These are phyloP conservation scores for Anthopleura xanthogrammica DNA, from an alignment of 92 coral and sea anemone genomes.

Conservation along the genomic window DNA sequence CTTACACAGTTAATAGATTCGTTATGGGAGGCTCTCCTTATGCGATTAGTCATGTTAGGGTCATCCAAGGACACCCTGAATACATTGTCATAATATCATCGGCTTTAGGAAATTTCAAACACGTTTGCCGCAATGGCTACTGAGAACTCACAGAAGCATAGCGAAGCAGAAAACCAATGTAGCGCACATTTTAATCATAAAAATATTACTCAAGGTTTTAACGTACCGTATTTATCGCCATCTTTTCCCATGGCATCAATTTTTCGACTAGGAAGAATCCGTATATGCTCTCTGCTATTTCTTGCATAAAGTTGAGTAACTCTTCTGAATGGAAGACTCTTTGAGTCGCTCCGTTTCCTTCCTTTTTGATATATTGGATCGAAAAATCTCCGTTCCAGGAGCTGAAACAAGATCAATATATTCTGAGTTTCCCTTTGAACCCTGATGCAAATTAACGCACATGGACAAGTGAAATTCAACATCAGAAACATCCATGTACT, in stretches of 20 bases:
- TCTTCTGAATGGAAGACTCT: constrained; percentile 72
- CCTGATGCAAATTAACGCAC: constrained; percentile 23
- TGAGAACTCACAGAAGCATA: constrained; percentile 2
- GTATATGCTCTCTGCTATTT: constrained; percentile 82
- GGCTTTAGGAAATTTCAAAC: constrained; percentile 14
- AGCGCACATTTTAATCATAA: neutral
- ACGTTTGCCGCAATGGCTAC: constrained; percentile 11
- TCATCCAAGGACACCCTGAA: constrained; percentile 31
- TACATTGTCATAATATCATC: constrained; percentile 28
- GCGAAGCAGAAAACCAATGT: neutral
- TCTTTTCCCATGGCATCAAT: constrained; percentile 84
- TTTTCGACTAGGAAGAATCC: constrained; percentile 65
- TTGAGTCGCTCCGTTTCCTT: constrained; percentile 38
- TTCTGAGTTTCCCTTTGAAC: constrained; percentile 16
- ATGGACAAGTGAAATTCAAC: neutral
- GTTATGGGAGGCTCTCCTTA: constrained; percentile 21
- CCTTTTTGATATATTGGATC: constrained; percentile 42
- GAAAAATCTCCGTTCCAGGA: constrained; percentile 37
- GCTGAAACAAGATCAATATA: constrained; percentile 25
- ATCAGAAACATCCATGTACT: neutral
- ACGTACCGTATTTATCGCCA: constrained; percentile 86
- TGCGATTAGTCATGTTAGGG: constrained; percentile 31
- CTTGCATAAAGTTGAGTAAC: constrained; percentile 91
- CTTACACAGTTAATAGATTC: constrained; percentile 21
- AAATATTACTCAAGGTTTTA: neutral